Evolutionary conservation across 2,797 vertebrate genomes (phyloP).

Genomic region (Gymnopithys bicolor): DNA sequence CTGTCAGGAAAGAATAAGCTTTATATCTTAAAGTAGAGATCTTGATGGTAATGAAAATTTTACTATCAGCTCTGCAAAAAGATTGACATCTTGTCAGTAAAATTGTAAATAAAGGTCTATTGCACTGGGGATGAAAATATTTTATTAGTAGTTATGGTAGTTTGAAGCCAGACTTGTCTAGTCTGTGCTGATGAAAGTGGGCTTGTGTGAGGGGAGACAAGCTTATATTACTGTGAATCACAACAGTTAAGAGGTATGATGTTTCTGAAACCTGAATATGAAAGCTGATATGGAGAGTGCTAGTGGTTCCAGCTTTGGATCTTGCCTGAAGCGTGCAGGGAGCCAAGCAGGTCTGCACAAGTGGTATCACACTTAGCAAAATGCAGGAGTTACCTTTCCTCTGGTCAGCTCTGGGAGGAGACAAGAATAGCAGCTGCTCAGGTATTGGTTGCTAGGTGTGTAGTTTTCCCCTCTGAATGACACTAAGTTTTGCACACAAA

Average conservation of each 20-base stretch:
- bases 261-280: not conserved
- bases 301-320: not conserved
- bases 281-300: not conserved
- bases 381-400: not conserved
- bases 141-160: not conserved
- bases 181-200: not conserved
- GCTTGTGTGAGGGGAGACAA: not conserved
- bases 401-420: not conserved
- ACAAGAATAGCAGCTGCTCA: not conserved
- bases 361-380: not conserved
- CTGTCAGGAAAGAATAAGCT: not conserved
- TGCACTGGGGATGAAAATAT: not conserved
- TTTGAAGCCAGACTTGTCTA: not conserved
- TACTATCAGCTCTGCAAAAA: not conserved
- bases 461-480: not conserved
- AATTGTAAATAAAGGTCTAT: not conserved
- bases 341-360: not conserved
- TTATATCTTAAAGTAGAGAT: not conserved
- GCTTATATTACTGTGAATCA: not conserved
- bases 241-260: rapidly evolving
- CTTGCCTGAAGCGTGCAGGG: not conserved
- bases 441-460: not conserved
- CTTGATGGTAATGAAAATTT: constrained; percentile 4
- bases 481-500: not conserved
- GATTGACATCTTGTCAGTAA: not conserved